phyloP scores from a whole-genome alignment of 1,140 invertebrate species.

The Scylla paramamosain region DNA sequence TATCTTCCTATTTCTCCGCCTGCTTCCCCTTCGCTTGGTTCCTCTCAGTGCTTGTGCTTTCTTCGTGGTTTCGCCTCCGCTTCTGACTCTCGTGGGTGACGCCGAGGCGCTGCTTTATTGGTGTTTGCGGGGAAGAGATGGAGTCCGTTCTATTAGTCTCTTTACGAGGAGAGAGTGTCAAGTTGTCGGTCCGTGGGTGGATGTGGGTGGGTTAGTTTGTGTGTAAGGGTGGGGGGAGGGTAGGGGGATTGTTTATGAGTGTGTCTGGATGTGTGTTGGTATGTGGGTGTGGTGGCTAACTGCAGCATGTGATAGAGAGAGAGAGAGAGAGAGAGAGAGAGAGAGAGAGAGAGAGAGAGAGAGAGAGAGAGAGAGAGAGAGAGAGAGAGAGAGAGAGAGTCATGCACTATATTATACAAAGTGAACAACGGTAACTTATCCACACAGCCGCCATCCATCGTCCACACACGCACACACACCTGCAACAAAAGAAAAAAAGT shows the following conservation, averaged over 20 bases:
- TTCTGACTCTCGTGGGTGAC: background rate
- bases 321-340: background rate
- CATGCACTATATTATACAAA: too few relatives aligned
- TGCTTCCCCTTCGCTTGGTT: background rate
- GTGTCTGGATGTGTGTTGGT: background rate
- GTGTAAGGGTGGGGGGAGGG: background rate
- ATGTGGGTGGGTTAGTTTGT: background rate
- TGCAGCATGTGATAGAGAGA: background rate
- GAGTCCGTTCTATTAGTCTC: background rate
- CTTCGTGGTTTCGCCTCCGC: background rate
- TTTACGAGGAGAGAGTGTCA: background rate
- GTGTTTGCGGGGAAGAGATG: background rate
- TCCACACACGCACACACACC: too few relatives aligned
- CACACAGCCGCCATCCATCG: too few relatives aligned
- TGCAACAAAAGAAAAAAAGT: too few relatives aligned
- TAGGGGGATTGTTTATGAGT: background rate
- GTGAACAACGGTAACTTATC: too few relatives aligned
- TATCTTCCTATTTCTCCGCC: background rate
- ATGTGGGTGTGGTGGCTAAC: background rate
- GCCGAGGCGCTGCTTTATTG: background rate
- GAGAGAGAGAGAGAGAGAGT: too few relatives aligned
- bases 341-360: too few relatives aligned
- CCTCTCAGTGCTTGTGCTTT: background rate
- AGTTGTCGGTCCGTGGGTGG: background rate
- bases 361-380: too few relatives aligned